These are phyloP conservation scores for Halcyon badia DNA, from an alignment of 2,797 vertebrate species.

Conservation along the genomic window DNA sequence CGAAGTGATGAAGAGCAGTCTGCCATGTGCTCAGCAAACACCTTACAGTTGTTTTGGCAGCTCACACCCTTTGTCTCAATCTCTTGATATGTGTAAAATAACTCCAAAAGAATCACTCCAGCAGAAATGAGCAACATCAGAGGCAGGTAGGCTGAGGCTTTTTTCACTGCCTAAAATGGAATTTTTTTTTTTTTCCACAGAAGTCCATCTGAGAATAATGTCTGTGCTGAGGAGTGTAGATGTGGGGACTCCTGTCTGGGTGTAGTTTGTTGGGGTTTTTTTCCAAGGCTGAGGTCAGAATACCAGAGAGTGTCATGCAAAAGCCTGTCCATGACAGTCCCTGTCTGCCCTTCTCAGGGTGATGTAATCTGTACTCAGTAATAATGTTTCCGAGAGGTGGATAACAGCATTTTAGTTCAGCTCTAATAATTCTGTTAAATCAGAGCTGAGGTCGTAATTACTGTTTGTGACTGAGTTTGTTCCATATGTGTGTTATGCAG, in stretches of 20 bases:
- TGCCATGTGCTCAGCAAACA: neutral
- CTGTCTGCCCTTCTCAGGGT: neutral
- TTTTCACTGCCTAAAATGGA: neutral
- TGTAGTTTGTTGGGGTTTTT: neutral
- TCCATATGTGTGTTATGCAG: slow-evolving; percentile 36
- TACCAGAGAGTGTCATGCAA: neutral
- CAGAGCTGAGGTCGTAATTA: slow-evolving; percentile 13
- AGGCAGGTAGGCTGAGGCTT: neutral
- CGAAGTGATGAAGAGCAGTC: neutral
- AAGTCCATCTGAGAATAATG: neutral
- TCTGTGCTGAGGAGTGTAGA: neutral
- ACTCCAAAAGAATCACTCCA: neutral
- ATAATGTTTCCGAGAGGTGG: slow-evolving; percentile 30
- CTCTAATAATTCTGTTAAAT: slow-evolving; percentile 71
- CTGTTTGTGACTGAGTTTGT: slow-evolving; percentile 15
- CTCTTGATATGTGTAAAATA: neutral
- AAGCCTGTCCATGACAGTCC: neutral
- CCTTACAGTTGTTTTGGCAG: neutral
- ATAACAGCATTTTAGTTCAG: slow-evolving; percentile 66
- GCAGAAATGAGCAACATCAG: neutral
- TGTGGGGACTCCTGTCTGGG: neutral
- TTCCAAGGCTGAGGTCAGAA: neutral
- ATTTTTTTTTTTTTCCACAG: neutral
- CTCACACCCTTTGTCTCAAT: neutral
- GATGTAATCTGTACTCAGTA: slow-evolving; percentile 26